Evolutionary conservation across 1,140 invertebrate species (phyloP).

Genomic region (Sipha flava): DNA sequence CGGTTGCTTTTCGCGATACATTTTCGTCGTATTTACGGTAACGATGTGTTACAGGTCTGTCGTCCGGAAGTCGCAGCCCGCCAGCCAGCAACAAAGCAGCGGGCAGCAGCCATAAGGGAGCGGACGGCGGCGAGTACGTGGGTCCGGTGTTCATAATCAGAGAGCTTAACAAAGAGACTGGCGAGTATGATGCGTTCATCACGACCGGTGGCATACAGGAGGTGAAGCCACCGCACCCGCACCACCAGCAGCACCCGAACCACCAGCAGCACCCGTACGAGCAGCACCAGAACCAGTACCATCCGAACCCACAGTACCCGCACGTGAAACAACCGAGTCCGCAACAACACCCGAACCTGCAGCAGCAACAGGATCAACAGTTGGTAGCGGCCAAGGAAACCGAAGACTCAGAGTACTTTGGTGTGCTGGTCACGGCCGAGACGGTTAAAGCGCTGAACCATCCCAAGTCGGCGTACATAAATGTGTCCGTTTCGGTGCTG

Average conservation of each 20-base stretch:
- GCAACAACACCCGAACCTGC: neutral
- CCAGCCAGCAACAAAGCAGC: neutral
- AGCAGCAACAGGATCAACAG: neutral
- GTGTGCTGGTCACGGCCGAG: constrained; percentile 20
- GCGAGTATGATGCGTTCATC: constrained; percentile 17
- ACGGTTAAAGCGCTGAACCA: neutral
- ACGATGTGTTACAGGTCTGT: neutral
- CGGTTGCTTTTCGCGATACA: no score
- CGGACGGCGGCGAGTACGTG: neutral
- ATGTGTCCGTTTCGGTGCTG: neutral
- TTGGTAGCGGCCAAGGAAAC: neutral
- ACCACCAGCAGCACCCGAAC: neutral
- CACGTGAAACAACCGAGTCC: no score
- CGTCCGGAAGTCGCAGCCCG: neutral
- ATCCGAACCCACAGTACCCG: no score
- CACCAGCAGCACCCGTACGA: neutral
- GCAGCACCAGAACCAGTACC: no score
- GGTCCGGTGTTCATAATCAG: constrained; percentile 29
- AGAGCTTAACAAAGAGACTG: neutral
- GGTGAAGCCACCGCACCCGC: neutral
- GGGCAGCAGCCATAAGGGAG: neutral
- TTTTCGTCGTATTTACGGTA: no score
- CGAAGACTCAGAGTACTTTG: constrained; percentile 28
- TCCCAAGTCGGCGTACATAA: neutral
- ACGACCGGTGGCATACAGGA: constrained; percentile 29